Evolutionary conservation across 2,113 vertebrate species (phyloP).

Genomic region (Neotragus pygmaeus): DNA sequence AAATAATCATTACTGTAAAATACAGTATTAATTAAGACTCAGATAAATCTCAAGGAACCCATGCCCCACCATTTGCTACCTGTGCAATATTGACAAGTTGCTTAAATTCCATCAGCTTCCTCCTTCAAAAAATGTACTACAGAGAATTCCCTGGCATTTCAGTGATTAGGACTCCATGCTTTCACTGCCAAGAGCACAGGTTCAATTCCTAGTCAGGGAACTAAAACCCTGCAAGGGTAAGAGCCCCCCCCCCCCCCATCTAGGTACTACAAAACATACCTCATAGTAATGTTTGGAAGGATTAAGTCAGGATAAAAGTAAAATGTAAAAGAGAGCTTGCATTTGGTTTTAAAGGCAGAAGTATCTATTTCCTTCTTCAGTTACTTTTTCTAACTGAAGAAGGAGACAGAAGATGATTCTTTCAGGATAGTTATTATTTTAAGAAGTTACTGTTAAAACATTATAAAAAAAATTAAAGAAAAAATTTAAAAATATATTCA

Average conservation of each 20-base stretch:
- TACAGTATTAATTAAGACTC: neutral
- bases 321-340: neutral
- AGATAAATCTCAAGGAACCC: neutral
- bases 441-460: neutral
- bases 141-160: neutral
- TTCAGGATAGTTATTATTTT: neutral
- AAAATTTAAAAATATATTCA: neutral
- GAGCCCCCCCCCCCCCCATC: neutral
- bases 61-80: neutral
- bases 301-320: neutral
- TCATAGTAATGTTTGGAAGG: neutral
- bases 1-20: constrained; percentile 1
- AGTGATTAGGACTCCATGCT: neutral
- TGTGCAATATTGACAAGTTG: neutral
- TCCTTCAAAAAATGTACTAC: neutral
- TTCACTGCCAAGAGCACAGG: neutral
- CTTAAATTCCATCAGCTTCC: neutral
- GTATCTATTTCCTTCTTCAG: neutral
- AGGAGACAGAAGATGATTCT: neutral
- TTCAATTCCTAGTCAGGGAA: neutral
- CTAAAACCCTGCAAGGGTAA: neutral
- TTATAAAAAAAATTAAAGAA: neutral
- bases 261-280: neutral
- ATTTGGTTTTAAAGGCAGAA: constrained; percentile 16
- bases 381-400: neutral